Evolutionary conservation across 2,797 vertebrate genomes (phyloP).

Genomic region (Thalassophryne amazonica): DNA sequence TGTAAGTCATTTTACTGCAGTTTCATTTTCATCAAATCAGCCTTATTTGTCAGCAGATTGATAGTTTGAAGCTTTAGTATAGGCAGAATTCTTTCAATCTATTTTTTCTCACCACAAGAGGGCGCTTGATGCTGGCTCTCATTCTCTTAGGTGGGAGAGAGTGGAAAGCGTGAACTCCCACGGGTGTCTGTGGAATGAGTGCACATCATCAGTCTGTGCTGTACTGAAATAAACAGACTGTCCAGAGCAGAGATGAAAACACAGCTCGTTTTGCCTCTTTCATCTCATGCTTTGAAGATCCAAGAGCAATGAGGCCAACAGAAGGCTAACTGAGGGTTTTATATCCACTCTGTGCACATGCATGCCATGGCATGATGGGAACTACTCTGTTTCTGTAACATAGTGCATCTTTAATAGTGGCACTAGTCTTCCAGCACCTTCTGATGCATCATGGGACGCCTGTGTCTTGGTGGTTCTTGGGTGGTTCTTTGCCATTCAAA

Average conservation of each 20-base stretch:
- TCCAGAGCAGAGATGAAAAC: slow-evolving; percentile 8
- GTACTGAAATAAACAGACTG: not conserved
- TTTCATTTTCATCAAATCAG: slow-evolving; percentile 32
- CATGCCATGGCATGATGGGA: not conserved
- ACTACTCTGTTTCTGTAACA: too few relatives aligned
- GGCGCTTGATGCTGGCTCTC: slow-evolving; percentile 46
- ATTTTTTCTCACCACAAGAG: slow-evolving; percentile 53
- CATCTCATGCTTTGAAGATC: slow-evolving; percentile 26
- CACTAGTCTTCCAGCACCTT: too few relatives aligned
- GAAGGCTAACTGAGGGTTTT: slow-evolving; percentile 26
- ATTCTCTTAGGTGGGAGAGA: not conserved
- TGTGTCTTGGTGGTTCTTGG: too few relatives aligned
- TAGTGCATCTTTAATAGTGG: too few relatives aligned
- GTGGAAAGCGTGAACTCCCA: slow-evolving; percentile 1
- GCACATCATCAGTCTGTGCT: not conserved
- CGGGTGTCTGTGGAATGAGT: slow-evolving; percentile 16
- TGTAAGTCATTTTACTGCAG: slow-evolving; percentile 12
- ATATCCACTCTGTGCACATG: not conserved
- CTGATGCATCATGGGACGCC: too few relatives aligned
- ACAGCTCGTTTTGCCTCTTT: slow-evolving; percentile 15
- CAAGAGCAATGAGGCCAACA: slow-evolving; percentile 13
- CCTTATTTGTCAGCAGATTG: slow-evolving; percentile 18
- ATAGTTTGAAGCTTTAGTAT: not conserved
- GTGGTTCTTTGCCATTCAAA: too few relatives aligned
- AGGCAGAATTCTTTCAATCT: not conserved